A percentile compares a stretch with the other conserved stretches of the same genome.
phyloP scores from a whole-genome alignment of 1,140 invertebrate genomes.

The Drepana arcuata region DNA sequence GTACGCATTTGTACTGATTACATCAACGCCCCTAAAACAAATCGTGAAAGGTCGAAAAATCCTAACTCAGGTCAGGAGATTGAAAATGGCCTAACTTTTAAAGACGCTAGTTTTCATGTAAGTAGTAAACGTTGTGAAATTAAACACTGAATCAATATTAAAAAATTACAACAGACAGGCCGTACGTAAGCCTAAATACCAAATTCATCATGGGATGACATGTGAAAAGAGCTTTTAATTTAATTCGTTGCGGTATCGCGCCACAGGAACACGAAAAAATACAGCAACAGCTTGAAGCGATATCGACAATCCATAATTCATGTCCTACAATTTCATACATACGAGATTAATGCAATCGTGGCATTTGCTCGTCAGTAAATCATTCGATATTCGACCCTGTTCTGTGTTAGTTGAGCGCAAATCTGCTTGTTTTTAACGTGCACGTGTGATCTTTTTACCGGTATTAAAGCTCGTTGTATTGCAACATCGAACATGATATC shows the following conservation, averaged over 20 bases:
- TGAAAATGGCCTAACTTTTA: neutral
- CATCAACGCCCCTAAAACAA: neutral
- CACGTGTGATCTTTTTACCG: conserved; percentile 21
- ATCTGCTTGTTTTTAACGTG: conserved; percentile 16
- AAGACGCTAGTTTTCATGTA: neutral
- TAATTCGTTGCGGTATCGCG: conserved; percentile 69
- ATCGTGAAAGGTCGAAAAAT: conserved; percentile 29
- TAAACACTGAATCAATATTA: neutral
- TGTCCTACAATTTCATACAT: conserved; percentile 69
- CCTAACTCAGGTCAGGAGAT: neutral
- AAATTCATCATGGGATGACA: conserved; percentile 67
- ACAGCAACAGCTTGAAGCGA: conserved; percentile 69
- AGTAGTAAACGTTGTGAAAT: too few relatives aligned
- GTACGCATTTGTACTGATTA: conserved; percentile 64
- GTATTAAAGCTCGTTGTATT: conserved; percentile 46
- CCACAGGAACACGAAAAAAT: conserved; percentile 56
- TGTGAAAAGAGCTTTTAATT: conserved; percentile 72
- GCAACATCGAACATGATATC: conserved; percentile 67
- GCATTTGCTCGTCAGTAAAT: conserved; percentile 20
- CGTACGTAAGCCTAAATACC: conserved; percentile 33
- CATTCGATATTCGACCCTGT: conserved; percentile 41
- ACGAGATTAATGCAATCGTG: conserved; percentile 24
- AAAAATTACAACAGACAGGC: neutral
- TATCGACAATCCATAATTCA: conserved; percentile 72
- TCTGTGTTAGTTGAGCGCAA: conserved; percentile 18